Evolutionary conservation across 2,797 vertebrate genomes (phyloP), one percentile per base, ranked within the genome.

Genomic region (Emys orbicularis): DNA sequence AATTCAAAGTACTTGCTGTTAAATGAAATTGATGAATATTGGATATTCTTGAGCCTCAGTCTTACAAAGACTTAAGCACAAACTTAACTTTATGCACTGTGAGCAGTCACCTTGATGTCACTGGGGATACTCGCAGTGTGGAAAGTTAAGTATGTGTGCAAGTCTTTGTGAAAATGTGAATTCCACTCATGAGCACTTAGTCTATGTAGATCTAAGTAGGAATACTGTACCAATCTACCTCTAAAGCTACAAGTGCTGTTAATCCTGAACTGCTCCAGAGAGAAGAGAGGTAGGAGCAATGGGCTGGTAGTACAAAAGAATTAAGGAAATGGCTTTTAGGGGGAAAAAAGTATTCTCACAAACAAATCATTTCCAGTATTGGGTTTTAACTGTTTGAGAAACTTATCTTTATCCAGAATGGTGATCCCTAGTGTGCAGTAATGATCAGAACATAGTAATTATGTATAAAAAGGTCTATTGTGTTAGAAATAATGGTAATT

Each of bases 381-480:
- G 49, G 1, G 1, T 81, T 77, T 16, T 21, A 77, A 1, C 9
- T 47, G 12, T 86, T 91, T 37, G 18, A 19, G 31, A 34, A 19
- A 37, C 65, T 37, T 9, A 68, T n/a, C 9, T 68, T 37, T 68
- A 37, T 68, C 34, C 65, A n/a, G n/a, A 37, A 68, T 19, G n/a
- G 18, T 21, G 59, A 61, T 34, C 59, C 59, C 13, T 34, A 8
- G 8, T n/a, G 4, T 61, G 15, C 15, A 61, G 7, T 34, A 61
- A n/a, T n/a, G 31, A 2, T 0, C 54, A 82, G 25, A 86, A 37
- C 27, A 16, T 81, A 82, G 3, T 1, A 21, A 37, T 90, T 89
- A 9, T 6, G 50, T 31, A 57, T 57, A 49, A 65, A 85, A 52
- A 27, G 3, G 13, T 84, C 4, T 21, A 6, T 27, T 74, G 2